Percentiles rank a stretch among this genome's conserved stretches.
Conservation (phyloP, 2,113 vertebrate genomes). For the Mionectes macconnelli region DNA sequence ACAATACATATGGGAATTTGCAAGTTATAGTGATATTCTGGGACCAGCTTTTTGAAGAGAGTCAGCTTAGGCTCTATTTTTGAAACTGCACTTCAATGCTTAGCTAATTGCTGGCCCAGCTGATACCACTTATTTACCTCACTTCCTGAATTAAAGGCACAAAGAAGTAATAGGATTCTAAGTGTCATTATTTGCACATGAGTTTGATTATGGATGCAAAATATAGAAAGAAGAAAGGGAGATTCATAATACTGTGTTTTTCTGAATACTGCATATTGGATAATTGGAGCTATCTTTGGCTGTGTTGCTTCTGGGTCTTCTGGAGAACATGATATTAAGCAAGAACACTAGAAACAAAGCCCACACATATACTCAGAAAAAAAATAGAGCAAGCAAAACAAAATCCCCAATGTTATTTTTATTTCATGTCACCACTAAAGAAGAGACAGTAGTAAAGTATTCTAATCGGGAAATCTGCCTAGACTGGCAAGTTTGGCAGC, state of each 20-base stretch:
- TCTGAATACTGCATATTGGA: neutral
- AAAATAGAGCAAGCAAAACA: neutral
- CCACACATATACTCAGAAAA: neutral
- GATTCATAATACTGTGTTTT: neutral
- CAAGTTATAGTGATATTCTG: neutral
- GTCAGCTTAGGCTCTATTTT: neutral
- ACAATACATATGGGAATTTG: neutral
- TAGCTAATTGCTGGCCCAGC: constrained; percentile 39
- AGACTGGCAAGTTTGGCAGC: neutral
- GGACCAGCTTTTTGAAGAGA: neutral
- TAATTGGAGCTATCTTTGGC: constrained; percentile 36
- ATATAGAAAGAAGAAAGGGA: constrained; percentile 17
- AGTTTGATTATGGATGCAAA: neutral
- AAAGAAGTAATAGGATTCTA: neutral
- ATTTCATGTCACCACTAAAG: neutral
- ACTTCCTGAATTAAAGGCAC: neutral
- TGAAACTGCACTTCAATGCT: constrained; percentile 2
- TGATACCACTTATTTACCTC: constrained; percentile 10
- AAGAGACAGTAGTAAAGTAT: neutral
- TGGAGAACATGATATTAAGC: neutral
- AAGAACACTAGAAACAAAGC: neutral
- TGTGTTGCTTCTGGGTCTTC: constrained; percentile 20
- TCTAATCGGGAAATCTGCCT: neutral
- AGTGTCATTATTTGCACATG: neutral
- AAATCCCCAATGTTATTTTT: neutral